Conservation (phyloP, 1,140 invertebrate species). For the Camponotus pennsylvanicus region DNA sequence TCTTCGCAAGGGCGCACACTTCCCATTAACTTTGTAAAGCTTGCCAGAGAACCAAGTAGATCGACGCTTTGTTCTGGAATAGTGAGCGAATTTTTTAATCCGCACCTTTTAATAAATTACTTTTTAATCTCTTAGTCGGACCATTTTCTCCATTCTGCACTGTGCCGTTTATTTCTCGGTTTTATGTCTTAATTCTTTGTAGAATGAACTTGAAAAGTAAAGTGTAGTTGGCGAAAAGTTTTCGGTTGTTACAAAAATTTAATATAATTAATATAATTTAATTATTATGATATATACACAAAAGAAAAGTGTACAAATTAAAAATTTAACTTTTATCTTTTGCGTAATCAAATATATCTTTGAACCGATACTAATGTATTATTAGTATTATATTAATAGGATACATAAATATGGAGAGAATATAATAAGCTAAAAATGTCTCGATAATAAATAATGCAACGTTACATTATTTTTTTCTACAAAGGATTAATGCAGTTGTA, state of each 20-base stretch:
- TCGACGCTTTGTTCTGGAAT: slow-evolving; percentile 22
- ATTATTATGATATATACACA: no score
- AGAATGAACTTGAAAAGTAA: slow-evolving; percentile 13
- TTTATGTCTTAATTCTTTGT: slow-evolving; percentile 37
- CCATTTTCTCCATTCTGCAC: slow-evolving; percentile 4
- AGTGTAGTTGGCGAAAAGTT: background rate
- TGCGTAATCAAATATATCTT: background rate
- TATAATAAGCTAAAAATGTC: background rate
- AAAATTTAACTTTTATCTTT: background rate
- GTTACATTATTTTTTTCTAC: slow-evolving; percentile 3
- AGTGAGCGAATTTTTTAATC: slow-evolving; percentile 3
- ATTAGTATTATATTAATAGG: background rate
- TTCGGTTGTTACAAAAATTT: no score
- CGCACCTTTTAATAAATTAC: slow-evolving; percentile 17
- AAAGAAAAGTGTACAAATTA: background rate
- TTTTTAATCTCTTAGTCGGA: background rate
- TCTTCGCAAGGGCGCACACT: background rate
- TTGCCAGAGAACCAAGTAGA: slow-evolving; percentile 45
- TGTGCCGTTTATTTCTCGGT: slow-evolving; percentile 6
- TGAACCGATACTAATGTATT: background rate
- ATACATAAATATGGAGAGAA: background rate
- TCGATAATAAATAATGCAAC: background rate
- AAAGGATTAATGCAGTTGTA: slow-evolving; percentile 38
- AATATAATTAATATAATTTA: no score
- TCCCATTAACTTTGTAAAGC: slow-evolving; percentile 13